A percentile compares a stretch with the other conserved stretches of the same genome.
phyloP scores from a whole-genome alignment of 2,888 invertebrate genomes.

The Mesochorus sp. region DNA sequence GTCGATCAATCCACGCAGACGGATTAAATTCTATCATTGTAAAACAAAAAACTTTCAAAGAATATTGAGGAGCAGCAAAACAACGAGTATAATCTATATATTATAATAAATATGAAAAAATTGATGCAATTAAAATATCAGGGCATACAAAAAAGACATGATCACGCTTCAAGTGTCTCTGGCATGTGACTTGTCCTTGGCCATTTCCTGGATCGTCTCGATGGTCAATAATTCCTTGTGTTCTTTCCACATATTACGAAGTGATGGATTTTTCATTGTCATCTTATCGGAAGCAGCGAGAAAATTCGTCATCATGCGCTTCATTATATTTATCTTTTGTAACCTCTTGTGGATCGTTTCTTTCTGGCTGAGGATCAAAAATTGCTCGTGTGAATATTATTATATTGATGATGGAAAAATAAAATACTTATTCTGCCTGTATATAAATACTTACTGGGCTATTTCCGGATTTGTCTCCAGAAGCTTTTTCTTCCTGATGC shows the following conservation, averaged over 20 bases:
- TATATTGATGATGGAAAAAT: neutral
- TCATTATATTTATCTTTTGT: conserved; percentile 66
- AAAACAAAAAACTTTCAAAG: neutral
- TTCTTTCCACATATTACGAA: conserved; percentile 51
- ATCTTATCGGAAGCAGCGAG: conserved; percentile 46
- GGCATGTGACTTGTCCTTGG: neutral
- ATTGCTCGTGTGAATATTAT: neutral
- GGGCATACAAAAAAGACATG: too few species aligned
- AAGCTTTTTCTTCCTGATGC: conserved; percentile 54
- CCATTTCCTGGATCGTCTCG: conserved; percentile 62
- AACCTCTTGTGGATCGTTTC: conserved; percentile 56
- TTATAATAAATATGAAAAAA: too few species aligned
- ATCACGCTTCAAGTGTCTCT: neutral
- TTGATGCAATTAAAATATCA: too few species aligned
- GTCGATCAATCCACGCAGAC: conserved; percentile 76
- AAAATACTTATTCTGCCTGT: too few species aligned
- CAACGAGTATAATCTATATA: too few species aligned
- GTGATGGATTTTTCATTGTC: conserved; percentile 36
- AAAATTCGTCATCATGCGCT: conserved; percentile 63
- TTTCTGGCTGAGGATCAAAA: conserved; percentile 60
- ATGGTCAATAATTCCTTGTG: conserved; percentile 63
- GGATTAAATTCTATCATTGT: conserved; percentile 65
- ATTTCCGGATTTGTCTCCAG: conserved; percentile 63
- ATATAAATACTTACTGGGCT: conserved; percentile 53
- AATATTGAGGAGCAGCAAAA: too few species aligned